Evolutionary conservation across 2,888 invertebrate species (phyloP), one percentile per base, ranked within the genome.

Genomic region (Caenorhabditis wallacei): DNA sequence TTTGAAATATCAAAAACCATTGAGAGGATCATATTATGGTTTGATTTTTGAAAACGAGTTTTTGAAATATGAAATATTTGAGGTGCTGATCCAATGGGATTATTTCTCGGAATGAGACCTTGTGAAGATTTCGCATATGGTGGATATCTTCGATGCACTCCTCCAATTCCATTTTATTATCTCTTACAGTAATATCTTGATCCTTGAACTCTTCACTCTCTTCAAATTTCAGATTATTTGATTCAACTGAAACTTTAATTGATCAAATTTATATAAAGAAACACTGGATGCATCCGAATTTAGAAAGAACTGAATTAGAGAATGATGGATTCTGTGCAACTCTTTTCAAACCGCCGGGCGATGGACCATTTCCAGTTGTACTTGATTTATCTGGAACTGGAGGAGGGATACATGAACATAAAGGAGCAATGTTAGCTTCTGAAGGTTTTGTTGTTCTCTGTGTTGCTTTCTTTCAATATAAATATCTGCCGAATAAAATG

Each of bases 201-300:
- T 7, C 5, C 2, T 43, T 43, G 11, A 35, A 13, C 10, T 18
- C 35, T 59, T 20, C 35, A 18, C 35, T 30, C n/a, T 20, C 24
- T 68, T 75, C 40, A 30, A 30, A 30, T 30, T 40, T 37, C 57
- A 85, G 85, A 64, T 56, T 85, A 10, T 53, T 70, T n/a, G 79
- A 85, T 53, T 26, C 70, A 7, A 11, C 10, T 0, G 84, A 70
- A 5, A 59, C 22, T 0, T 8, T 79, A 18, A 24, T 84, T 0
- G 86, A 83, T 40, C 20, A 69, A 37, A 63, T 68, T 1, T 56
- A 68, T 24, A 86, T 86, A 54, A 86, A 82, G 30, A 86, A 86
- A 43, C 86, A 86, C 53, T 86, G 86, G 86, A 83, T 84, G 82
- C 86, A 86, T 53, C 86, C 86, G n/a, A 57, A 30, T 5, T 61